Conservation (phyloP, 2,797 vertebrate genomes). For the Odontamblyopus lacepedii region DNA sequence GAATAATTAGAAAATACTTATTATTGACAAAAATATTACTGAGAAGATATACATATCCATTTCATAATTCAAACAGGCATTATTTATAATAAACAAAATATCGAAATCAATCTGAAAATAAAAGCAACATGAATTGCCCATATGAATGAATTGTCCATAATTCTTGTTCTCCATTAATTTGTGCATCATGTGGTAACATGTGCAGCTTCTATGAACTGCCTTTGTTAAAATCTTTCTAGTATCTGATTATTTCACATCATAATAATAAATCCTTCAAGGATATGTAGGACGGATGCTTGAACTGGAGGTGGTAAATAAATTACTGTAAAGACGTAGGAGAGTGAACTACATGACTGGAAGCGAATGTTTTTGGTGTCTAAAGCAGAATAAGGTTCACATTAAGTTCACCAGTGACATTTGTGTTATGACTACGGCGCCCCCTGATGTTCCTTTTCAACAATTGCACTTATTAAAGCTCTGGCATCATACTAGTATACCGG, state of each 20-base stretch:
- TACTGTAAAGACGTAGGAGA: conserved; percentile 38
- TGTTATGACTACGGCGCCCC: conserved; percentile 35
- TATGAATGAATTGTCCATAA: conserved; percentile 35
- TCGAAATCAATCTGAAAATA: conserved; percentile 64
- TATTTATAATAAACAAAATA: conserved; percentile 62
- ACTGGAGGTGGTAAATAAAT: conserved; percentile 41
- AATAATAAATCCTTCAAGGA: conserved; percentile 37
- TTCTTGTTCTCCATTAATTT: background rate
- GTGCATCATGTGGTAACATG: conserved; percentile 1
- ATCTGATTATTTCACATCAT: background rate
- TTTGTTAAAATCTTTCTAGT: conserved; percentile 7
- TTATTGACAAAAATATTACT: conserved; percentile 76
- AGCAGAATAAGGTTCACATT: conserved; percentile 41
- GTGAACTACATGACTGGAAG: conserved; percentile 26
- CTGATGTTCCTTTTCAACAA: conserved; percentile 43
- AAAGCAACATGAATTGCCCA: conserved; percentile 64
- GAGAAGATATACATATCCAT: conserved; percentile 74
- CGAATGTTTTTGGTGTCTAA: conserved; percentile 58
- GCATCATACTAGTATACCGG: background rate
- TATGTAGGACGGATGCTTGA: conserved; percentile 67
- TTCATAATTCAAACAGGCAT: conserved; percentile 5
- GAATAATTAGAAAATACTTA: conserved; percentile 77
- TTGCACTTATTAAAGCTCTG: conserved; percentile 60
- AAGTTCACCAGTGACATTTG: conserved; percentile 36
- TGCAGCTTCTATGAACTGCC: conserved; percentile 28